Base-by-base conservation (phyloP, 2,888 invertebrate species). In the Phalangium opilio region DNA sequence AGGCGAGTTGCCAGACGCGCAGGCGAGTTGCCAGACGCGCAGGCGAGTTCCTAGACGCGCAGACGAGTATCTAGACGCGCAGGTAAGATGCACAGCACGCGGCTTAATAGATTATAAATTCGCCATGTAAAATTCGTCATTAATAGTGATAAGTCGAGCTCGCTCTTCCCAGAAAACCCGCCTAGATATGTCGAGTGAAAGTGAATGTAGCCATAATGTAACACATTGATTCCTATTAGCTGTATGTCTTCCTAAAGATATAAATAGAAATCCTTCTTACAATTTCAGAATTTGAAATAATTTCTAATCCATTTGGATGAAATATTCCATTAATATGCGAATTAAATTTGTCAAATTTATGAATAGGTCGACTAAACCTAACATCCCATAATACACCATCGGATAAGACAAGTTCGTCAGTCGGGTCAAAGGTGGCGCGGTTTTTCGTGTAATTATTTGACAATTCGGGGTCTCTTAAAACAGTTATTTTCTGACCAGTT, bases 321-420 rank as follows among this genome's bases (percentile, higher is more conserved):
- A 96, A 96, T 5, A 90, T 83, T 0, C 95, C 96, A 62, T 87
- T 93, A 48, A 91, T 77, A 38, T 82, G 82, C 63, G 90, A 85
- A 70, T 95, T 96, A 33, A 98, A 73, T 67, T 96, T 96, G 69
- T 98, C 98, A 63, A 98, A 86, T 65, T 95, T 93, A 69, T 95
- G 93, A 41, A 98, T 82, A 57, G 85, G 79, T 61, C 81, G 83
- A 17, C 83, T 58, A 0, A 81, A 76, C 57, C 81, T 78, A 8
- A 89, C 81, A 64, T 96, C 95, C 82, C 90, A 96, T 0, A 96
- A 69, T 0, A 95, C 90, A 35, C 96, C 95, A 65, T 96, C 95
- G 47, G 85, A 86, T 8, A 96, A 70, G n/a, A 96, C 81, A 15
- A 96, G 71, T 60, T 93, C 90, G 64, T 96, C 95, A 2, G 83